phyloP scores from a whole-genome alignment of 1,140 invertebrate species.

The Parapsyche elsis region DNA sequence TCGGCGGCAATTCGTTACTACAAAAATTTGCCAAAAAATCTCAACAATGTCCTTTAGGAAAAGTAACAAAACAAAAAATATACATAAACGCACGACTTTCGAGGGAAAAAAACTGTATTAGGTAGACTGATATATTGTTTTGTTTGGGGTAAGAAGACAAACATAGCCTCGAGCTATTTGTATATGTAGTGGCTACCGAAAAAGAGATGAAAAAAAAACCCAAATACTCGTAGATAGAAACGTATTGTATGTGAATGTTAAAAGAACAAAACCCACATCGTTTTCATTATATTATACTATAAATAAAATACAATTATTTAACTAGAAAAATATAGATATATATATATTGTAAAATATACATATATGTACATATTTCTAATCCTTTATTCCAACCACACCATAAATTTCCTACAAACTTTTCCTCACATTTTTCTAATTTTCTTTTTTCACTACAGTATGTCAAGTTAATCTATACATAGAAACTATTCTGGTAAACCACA shows the following conservation, averaged over 20 bases:
- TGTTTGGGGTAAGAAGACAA: conserved; percentile 34
- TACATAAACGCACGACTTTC: neutral
- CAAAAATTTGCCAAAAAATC: conserved; percentile 56
- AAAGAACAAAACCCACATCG: neutral
- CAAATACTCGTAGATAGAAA: neutral
- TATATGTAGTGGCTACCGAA: neutral
- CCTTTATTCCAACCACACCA: too few species aligned
- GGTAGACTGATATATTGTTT: conserved; percentile 40
- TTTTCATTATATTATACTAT: too few species aligned
- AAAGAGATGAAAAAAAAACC: conserved; percentile 1
- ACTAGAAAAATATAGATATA: too few species aligned
- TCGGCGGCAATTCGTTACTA: conserved; percentile 51
- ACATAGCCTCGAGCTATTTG: conserved; percentile 36
- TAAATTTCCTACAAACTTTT: too few species aligned
- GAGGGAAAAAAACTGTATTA: conserved; percentile 46
- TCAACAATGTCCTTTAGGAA: conserved; percentile 50
- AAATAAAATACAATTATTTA: too few species aligned
- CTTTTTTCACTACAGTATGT: too few species aligned
- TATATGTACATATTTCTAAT: too few species aligned
- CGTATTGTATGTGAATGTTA: neutral
- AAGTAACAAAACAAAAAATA: conserved; percentile 16
- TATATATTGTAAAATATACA: too few species aligned
- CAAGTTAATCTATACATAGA: too few species aligned
- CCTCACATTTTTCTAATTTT: too few species aligned
- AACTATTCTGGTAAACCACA: too few species aligned